Conservation (phyloP, 2,888 invertebrate species). For the Noctua janthe region DNA sequence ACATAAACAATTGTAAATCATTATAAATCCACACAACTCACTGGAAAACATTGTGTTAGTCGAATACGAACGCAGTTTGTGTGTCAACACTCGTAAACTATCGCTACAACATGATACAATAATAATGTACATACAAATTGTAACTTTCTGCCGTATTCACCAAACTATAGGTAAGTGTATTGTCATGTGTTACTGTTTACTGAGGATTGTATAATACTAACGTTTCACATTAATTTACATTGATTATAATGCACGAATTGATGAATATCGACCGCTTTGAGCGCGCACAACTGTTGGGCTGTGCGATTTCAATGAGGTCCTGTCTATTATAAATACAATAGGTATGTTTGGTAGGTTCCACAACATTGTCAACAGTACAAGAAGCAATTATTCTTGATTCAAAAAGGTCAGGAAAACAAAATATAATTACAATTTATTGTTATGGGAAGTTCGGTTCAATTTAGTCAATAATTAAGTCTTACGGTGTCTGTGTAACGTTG, state of each 20-base stretch:
- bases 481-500: conserved; percentile 44
- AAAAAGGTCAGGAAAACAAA: conserved; percentile 24
- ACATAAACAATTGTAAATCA: conserved; percentile 86
- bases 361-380: conserved; percentile 51
- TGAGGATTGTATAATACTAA: conserved; percentile 85
- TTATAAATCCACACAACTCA: conserved; percentile 82
- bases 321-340: conserved; percentile 48
- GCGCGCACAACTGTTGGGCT: conserved; percentile 17
- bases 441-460: conserved; percentile 24
- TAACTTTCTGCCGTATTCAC: conserved; percentile 89
- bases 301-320: conserved; percentile 38
- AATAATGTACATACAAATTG: conserved; percentile 79
- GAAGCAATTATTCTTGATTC: conserved; percentile 44
- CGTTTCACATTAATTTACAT: conserved; percentile 75
- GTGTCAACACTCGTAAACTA: conserved; percentile 82
- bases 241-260: conserved; percentile 62
- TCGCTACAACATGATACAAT: conserved; percentile 79
- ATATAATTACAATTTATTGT: conserved; percentile 26
- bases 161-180: conserved; percentile 89
- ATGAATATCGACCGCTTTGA: conserved; percentile 42
- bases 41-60: conserved; percentile 76
- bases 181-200: conserved; percentile 88
- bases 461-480: conserved; percentile 35
- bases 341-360: conserved; percentile 38
- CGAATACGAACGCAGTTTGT: conserved; percentile 77